Conservation (phyloP, 2,113 vertebrate genomes). For the Platichthys stellatus region DNA sequence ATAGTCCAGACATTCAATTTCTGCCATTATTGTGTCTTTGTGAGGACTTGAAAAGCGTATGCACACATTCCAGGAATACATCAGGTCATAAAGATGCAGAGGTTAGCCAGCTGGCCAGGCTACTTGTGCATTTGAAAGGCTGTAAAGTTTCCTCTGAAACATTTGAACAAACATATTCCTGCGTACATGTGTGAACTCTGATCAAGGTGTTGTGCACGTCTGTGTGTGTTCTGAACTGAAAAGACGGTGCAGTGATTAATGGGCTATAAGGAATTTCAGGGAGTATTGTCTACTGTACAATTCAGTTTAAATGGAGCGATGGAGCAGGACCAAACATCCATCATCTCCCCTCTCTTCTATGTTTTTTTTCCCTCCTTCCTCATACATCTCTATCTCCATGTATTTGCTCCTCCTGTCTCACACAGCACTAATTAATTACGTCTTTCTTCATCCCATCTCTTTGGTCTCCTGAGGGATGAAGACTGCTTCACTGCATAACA, state of each 20-base stretch:
- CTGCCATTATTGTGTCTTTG: too few relatives aligned
- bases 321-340: constrained; percentile 14
- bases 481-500: constrained; percentile 67
- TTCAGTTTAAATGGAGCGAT: constrained; percentile 35
- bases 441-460: constrained; percentile 34
- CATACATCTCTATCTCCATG: neutral
- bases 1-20: too few relatives aligned
- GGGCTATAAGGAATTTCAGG: constrained; percentile 55
- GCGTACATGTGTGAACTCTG: neutral
- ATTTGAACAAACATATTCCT: constrained; percentile 30
- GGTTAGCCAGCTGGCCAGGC: constrained; percentile 4
- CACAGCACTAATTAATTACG: constrained; percentile 67
- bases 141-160: neutral
- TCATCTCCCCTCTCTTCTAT: neutral
- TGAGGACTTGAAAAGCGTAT: too few relatives aligned
- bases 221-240: too few relatives aligned
- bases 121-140: too few relatives aligned
- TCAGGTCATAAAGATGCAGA: constrained; percentile 15
- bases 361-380: neutral
- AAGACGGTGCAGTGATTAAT: too few relatives aligned
- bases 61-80: neutral
- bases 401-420: constrained; percentile 38
- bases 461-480: constrained; percentile 53
- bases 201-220: too few relatives aligned
- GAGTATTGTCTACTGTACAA: constrained; percentile 47